Conservation (phyloP, 2,888 invertebrate genomes). For the Protonemura montana region DNA sequence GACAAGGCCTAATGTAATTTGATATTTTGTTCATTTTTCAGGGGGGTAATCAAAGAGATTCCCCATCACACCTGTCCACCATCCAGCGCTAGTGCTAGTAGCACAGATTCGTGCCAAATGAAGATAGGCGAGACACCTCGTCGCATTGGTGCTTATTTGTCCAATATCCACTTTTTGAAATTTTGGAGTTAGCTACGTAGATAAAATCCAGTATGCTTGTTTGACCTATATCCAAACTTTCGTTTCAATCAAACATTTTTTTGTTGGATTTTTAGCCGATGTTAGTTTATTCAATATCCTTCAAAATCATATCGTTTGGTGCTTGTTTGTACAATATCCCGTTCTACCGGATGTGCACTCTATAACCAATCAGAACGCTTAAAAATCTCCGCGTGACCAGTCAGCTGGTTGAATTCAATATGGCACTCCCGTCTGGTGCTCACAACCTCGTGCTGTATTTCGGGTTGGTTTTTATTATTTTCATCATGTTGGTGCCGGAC, state of each 20-base stretch:
- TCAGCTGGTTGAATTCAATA: not conserved
- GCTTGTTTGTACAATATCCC: conserved; percentile 20
- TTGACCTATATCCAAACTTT: conserved; percentile 2
- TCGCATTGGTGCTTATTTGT: conserved; percentile 9
- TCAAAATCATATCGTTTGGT: not conserved
- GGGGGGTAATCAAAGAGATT: too few relatives aligned
- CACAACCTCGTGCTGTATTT: not conserved
- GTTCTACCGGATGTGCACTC: not conserved
- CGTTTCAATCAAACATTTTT: not conserved
- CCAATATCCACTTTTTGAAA: conserved; percentile 8
- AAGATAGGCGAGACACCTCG: not conserved
- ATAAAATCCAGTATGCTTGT: not conserved
- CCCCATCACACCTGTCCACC: too few relatives aligned
- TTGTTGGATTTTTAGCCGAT: not conserved
- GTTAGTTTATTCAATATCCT: not conserved
- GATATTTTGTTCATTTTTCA: too few relatives aligned
- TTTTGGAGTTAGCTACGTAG: conserved; percentile 1
- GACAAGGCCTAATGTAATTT: too few relatives aligned
- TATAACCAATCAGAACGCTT: not conserved
- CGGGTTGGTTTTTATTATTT: not conserved
- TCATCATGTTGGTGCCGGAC: not conserved
- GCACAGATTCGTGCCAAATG: too few relatives aligned
- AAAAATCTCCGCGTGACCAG: not conserved
- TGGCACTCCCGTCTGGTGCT: not conserved
- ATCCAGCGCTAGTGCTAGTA: too few relatives aligned